Conservation (phyloP, 2,888 invertebrate species). For the Lepidonotus clava region DNA sequence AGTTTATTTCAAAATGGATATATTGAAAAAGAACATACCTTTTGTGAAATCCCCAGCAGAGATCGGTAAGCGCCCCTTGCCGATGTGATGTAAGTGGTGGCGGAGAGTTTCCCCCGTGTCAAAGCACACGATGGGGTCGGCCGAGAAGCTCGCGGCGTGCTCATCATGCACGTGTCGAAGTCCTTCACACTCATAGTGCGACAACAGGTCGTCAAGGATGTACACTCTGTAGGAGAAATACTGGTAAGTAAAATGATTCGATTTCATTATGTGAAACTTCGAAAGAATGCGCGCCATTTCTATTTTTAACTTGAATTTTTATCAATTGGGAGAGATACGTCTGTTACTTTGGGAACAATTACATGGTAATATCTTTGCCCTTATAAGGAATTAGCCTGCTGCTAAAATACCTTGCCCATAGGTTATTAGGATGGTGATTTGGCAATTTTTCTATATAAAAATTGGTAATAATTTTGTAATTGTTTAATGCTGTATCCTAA, state of each 20-base stretch:
- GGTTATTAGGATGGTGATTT: too few relatives aligned
- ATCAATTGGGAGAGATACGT: too few relatives aligned
- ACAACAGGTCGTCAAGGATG: slow-evolving; percentile 30
- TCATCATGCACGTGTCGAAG: slow-evolving; percentile 25
- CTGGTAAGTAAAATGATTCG: background rate
- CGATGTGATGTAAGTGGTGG: slow-evolving; percentile 14
- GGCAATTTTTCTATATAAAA: too few relatives aligned
- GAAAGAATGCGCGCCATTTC: too few relatives aligned
- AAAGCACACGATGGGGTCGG: slow-evolving; percentile 42
- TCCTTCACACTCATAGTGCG: slow-evolving; percentile 11
- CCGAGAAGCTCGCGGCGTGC: background rate
- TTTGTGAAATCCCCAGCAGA: background rate
- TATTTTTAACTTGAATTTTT: too few relatives aligned
- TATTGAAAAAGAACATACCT: background rate
- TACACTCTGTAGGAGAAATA: background rate
- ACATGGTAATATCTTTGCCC: too few relatives aligned
- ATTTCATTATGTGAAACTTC: background rate
- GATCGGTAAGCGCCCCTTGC: background rate
- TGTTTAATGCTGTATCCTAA: too few relatives aligned
- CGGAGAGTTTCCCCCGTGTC: background rate
- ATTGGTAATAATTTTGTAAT: too few relatives aligned
- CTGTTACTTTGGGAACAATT: too few relatives aligned
- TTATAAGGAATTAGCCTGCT: too few relatives aligned
- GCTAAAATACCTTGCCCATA: too few relatives aligned
- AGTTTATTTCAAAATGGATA: too few relatives aligned